These are phyloP conservation scores for Chaetoderma sp. DNA, from an alignment of 2,888 invertebrate genomes.

Conservation along the genomic window DNA sequence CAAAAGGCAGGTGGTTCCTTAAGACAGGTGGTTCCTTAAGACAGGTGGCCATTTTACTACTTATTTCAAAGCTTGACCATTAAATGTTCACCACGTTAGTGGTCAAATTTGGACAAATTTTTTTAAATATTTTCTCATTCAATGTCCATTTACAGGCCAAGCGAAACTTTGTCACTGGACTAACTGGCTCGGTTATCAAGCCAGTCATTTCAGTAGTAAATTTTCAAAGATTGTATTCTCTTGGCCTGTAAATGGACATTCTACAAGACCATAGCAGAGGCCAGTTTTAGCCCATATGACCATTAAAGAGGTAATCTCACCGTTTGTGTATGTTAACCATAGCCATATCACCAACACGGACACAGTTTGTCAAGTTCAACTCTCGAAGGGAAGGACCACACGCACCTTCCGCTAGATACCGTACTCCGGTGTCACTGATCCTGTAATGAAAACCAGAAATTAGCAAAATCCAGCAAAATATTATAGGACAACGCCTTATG, in stretches of 20 bases:
- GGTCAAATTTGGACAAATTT: too few species aligned
- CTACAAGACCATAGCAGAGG: neutral
- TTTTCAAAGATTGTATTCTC: neutral
- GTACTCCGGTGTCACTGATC: conserved; percentile 66
- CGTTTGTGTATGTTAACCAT: conserved; percentile 66
- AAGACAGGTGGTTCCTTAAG: too few species aligned
- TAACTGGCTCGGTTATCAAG: neutral
- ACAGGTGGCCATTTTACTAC: too few species aligned
- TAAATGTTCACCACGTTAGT: too few species aligned
- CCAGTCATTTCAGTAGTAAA: neutral
- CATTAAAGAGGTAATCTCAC: conserved; percentile 35
- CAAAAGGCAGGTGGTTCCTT: too few species aligned
- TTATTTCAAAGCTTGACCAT: too few species aligned
- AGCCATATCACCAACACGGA: conserved; percentile 66
- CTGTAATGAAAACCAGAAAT: conserved; percentile 36
- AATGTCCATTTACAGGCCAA: too few species aligned
- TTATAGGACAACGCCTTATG: too few species aligned
- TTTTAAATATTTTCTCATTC: too few species aligned
- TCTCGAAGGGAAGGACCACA: conserved; percentile 62
- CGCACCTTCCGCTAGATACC: conserved; percentile 62
- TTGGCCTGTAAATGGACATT: neutral
- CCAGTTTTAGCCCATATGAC: neutral
- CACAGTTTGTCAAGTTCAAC: conserved; percentile 68
- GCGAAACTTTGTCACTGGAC: too few species aligned
- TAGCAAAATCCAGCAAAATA: neutral